phyloP scores from a whole-genome alignment of 92 coral and sea anemone genomes.

The Blastomussa wellsi region DNA sequence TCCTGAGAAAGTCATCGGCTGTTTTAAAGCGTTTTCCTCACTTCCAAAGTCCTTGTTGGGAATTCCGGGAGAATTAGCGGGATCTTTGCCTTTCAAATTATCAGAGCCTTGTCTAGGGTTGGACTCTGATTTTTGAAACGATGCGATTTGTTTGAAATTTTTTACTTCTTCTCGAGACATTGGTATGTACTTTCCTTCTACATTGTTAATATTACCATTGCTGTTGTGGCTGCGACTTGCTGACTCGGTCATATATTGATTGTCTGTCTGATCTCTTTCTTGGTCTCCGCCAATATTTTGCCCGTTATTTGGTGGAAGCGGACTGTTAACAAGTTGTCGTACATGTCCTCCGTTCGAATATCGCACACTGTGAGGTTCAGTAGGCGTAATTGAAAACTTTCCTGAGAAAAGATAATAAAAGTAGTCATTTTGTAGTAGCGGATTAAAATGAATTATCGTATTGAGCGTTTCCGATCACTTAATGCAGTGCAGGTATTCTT shows the following conservation, averaged over 20 bases:
- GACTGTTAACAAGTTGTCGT: background rate
- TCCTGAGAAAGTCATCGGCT: background rate
- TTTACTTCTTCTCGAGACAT: conserved; percentile 16
- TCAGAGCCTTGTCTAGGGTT: background rate
- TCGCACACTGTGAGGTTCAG: background rate
- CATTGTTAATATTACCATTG: background rate
- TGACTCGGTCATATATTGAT: background rate
- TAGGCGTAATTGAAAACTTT: background rate
- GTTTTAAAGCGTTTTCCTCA: background rate
- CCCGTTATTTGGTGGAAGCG: background rate
- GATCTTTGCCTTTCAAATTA: background rate
- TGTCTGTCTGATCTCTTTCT: background rate
- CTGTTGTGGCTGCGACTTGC: background rate
- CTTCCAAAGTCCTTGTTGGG: background rate
- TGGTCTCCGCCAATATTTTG: background rate
- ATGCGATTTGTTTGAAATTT: background rate
- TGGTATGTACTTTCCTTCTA: conserved; percentile 6
- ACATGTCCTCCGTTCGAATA: conserved; percentile 5
- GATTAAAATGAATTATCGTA: background rate
- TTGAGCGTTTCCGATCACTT: background rate
- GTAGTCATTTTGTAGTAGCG: background rate
- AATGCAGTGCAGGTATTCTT: background rate
- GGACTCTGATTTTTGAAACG: conserved; percentile 29
- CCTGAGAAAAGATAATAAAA: background rate
- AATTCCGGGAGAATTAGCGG: background rate